These are phyloP conservation scores for Montipora foliosa DNA, from an alignment of 64 coral and sea anemone species.

Conservation along the genomic window DNA sequence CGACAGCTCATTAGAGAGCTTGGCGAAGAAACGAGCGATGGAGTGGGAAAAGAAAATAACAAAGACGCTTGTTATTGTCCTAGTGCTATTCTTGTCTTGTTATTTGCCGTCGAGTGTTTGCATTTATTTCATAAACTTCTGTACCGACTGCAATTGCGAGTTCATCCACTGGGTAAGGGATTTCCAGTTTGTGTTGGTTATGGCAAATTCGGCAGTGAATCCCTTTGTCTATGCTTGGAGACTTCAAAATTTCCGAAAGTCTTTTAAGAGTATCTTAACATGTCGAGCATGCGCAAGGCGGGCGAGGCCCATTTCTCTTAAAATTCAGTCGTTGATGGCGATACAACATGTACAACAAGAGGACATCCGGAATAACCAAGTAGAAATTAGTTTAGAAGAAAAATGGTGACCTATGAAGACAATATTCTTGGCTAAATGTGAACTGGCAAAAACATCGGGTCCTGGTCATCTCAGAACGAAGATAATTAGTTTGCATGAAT, in stretches of 20 bases:
- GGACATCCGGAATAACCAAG: not conserved
- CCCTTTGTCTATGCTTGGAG: conserved; percentile 33
- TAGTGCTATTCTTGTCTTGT: conserved; percentile 73
- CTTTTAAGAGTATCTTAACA: conserved; percentile 48
- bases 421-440: too few species aligned
- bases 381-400: not conserved
- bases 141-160: conserved; percentile 63
- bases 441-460: too few species aligned
- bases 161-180: conserved; percentile 80
- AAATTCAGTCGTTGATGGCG: not conserved
- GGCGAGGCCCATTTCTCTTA: conserved; percentile 23
- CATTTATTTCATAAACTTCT: conserved; percentile 86
- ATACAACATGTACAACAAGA: not conserved
- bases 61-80: conserved; percentile 70
- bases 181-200: conserved; percentile 73
- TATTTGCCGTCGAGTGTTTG: conserved; percentile 72
- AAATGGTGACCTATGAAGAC: not conserved
- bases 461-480: too few species aligned
- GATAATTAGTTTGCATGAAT: too few species aligned
- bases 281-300: conserved; percentile 21
- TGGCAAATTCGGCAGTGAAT: conserved; percentile 59
- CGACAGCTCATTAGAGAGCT: not conserved
- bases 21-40: conserved; percentile 9
- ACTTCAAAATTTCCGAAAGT: conserved; percentile 39
- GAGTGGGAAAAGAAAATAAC: conserved; percentile 76